These are phyloP conservation scores for Catalaphyllia jardinei DNA, from an alignment of 64 coral and sea anemone genomes.

Conservation along the genomic window DNA sequence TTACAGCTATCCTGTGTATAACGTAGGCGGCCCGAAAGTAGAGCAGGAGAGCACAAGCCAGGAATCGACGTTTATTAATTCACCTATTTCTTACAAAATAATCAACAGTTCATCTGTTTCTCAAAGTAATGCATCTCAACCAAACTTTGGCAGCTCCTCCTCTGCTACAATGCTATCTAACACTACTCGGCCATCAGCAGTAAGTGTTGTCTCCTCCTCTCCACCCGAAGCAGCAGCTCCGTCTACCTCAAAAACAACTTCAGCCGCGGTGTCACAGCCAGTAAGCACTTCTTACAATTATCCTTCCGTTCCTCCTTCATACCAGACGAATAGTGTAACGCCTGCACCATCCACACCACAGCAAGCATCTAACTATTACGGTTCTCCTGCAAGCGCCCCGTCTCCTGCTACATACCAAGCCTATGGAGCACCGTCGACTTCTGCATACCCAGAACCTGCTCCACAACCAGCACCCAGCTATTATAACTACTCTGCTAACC, in stretches of 20 bases:
- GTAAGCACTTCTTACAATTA: background rate
- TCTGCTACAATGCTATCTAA: background rate
- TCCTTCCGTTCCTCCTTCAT: background rate
- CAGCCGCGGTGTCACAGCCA: background rate
- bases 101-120: background rate
- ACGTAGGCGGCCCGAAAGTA: background rate
- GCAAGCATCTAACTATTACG: constrained; percentile 10
- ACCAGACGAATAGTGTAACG: background rate
- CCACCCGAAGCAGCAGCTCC: background rate
- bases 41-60: background rate
- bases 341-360: background rate
- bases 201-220: background rate
- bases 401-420: background rate
- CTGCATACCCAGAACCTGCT: background rate
- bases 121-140: background rate
- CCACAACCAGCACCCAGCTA: background rate
- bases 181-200: background rate
- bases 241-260: background rate
- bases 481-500: background rate
- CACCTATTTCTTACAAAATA: constrained; percentile 25
- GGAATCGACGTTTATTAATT: background rate
- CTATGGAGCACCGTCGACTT: background rate
- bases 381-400: background rate
- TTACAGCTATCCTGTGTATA: background rate
- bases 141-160: background rate